Base-by-base conservation (phyloP, 2,797 vertebrate genomes). In the Pterois miles region DNA sequence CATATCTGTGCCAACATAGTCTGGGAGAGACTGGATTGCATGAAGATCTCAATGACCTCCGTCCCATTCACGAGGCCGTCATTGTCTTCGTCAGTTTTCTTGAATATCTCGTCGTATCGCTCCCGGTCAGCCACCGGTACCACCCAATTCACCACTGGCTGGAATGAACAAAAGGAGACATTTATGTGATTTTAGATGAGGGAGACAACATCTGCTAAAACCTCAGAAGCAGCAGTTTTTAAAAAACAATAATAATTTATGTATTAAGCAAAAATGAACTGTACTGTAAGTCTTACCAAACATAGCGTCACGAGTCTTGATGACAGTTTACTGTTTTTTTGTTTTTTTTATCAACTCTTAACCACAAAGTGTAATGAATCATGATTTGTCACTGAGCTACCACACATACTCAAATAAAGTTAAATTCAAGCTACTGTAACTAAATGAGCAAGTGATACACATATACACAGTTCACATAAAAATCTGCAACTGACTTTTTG, bases 11-110 rank as follows among this genome's bases (percentile, higher is more conserved):
- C 98, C 63, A 99, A 94, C 84, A 96, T 94, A 38, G 90, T 97
- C 94, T 99, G 98, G 31, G 97, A 95, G 76, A 99, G 96, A 52
- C 94, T 97, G 1, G 98, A 99, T 80, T 97, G 97, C 95, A 99
- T 98, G 87, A 99, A 99, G 93, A 99, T 98, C 87, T 99, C 98
- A 58, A 98, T 99, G 75, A 98, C 98, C 91, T 99, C 98, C 62
- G 94, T 95, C 63, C 98, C 98, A 4, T 94, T 97, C 80, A 99
- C 96, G 40, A 96, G 96, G 5, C 97, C 97, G 0, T 99, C 97
- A 74, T 96, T 91, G 91, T 99, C 97, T 2, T 94, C 83, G 91
- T 99, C 98, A 0, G 95, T 97, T 90, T 97, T 96, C 66, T 96
- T 89, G 89, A 99, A 99, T 65, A 99, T 95, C 16, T 99, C 98